These are phyloP conservation scores for Lepidocyrtinus sp. DNA, from an alignment of 2,888 invertebrate species.

Conservation along the genomic window DNA sequence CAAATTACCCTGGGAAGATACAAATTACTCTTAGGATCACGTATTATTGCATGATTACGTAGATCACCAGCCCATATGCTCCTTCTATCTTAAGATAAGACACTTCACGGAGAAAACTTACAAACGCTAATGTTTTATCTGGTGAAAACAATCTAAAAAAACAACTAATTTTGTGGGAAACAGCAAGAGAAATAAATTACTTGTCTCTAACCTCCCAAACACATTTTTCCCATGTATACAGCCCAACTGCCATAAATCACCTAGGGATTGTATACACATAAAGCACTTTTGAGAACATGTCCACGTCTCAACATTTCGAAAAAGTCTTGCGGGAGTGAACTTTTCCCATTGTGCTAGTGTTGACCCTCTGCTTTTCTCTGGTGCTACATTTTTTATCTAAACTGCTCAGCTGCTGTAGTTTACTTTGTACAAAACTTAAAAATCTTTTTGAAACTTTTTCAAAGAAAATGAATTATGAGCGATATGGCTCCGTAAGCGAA, in stretches of 20 bases:
- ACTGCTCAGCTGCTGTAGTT: slow-evolving; percentile 23
- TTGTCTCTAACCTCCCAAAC: neutral
- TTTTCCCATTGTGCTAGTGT: neutral
- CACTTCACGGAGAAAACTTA: neutral
- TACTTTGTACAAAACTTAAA: slow-evolving; percentile 35
- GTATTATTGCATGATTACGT: slow-evolving; percentile 12
- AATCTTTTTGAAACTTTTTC: neutral
- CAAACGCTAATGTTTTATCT: neutral
- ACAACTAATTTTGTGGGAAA: slow-evolving; percentile 31
- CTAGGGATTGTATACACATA: slow-evolving; percentile 37
- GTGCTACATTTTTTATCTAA: slow-evolving; percentile 24
- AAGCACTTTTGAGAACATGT: slow-evolving; percentile 21
- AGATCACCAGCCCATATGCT: neutral
- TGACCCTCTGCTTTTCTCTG: slow-evolving; percentile 22
- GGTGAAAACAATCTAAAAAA: slow-evolving; percentile 38
- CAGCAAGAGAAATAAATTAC: slow-evolving; percentile 21
- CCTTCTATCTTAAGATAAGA: neutral
- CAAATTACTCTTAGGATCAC: slow-evolving; percentile 32
- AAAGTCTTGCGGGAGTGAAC: neutral
- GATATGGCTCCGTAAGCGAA: slow-evolving; percentile 48
- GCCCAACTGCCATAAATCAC: slow-evolving; percentile 39
- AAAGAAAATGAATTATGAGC: slow-evolving; percentile 52
- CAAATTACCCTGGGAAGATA: slow-evolving; percentile 27
- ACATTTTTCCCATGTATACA: slow-evolving; percentile 20
- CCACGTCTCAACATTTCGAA: slow-evolving; percentile 17